Base-by-base conservation (phyloP, 2,888 invertebrate species). In the Carpatolechia fugitivella region DNA sequence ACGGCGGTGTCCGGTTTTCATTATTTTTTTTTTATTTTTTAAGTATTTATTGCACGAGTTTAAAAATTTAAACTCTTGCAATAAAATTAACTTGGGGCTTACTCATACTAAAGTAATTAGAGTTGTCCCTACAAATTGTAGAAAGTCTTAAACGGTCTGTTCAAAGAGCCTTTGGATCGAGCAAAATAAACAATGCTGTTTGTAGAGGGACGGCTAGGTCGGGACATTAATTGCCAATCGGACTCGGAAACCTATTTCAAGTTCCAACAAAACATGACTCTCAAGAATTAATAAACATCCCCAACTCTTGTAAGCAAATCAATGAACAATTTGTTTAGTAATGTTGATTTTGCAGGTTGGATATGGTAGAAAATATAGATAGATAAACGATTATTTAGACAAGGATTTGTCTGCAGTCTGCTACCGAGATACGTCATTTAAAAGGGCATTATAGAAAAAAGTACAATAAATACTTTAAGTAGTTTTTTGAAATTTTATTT, bases 121-220 rank as follows among this genome's bases (percentile, higher is more conserved):
- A 44, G 24, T 44, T 44, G 24, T 24, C 20, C 44, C 44, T 13
- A 44, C 44, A 44, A 44, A 29, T 44, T 44, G 44, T 44, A 29
- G 44, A 24, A 29, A 44, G 29, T 44, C 29, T 20, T 44, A 29
- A 44, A 44, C 44, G 13, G 29, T n/a, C 29, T 44, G 44, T 31
- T 47, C 47, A 47, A 47, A 47, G 31, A 47, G 31, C 31, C 31
- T 31, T 16, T 13, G 47, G 47, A 30, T 47, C 47, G 31, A 8
- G 30, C 31, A 47, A 47, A 24, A 47, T 47, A 47, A 47, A 47
- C 47, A 47, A 47, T 47, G 47, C 14, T 47, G 47, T 47, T 47
- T 47, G 31, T 11, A 31, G 31, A 47, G 47, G 47, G 14, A 30
- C 47, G 31, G 47, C 47, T 47, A 30, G 47, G 47, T 10, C 31